phyloP scores from a whole-genome alignment of 2,888 invertebrate species.

The Himalopsyche tibetana region DNA sequence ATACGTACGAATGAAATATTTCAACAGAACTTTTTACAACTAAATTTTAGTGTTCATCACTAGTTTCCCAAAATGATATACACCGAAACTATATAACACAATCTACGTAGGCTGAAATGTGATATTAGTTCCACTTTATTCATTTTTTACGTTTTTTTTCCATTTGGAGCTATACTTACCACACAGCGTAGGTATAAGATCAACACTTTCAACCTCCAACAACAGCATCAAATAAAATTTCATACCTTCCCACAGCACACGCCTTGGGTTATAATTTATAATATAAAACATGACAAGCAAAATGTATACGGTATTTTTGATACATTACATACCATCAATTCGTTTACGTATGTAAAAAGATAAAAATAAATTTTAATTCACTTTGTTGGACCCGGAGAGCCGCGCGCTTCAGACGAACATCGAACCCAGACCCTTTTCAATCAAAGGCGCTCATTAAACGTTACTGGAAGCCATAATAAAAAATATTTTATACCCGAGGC shows the following conservation, averaged over 20 bases:
- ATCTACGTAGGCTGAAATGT: too few species aligned
- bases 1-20: too few species aligned
- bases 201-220: neutral
- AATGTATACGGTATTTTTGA: constrained; percentile 23
- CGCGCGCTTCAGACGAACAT: neutral
- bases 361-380: constrained; percentile 24
- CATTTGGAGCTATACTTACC: neutral
- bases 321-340: neutral
- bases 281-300: constrained; percentile 28
- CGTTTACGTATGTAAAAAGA: neutral
- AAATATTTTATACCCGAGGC: neutral
- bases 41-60: too few species aligned
- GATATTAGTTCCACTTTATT: too few species aligned
- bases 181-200: neutral
- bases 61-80: too few species aligned
- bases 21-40: too few species aligned
- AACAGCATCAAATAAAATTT: neutral
- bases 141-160: neutral
- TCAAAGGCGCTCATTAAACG: neutral
- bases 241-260: neutral
- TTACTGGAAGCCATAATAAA: neutral
- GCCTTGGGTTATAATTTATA: constrained; percentile 15
- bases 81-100: too few species aligned
- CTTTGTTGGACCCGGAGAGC: neutral
- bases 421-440: constrained; percentile 16